Evolutionary conservation across 2,888 invertebrate species (phyloP).

Genomic region (Blomia tropicalis): DNA sequence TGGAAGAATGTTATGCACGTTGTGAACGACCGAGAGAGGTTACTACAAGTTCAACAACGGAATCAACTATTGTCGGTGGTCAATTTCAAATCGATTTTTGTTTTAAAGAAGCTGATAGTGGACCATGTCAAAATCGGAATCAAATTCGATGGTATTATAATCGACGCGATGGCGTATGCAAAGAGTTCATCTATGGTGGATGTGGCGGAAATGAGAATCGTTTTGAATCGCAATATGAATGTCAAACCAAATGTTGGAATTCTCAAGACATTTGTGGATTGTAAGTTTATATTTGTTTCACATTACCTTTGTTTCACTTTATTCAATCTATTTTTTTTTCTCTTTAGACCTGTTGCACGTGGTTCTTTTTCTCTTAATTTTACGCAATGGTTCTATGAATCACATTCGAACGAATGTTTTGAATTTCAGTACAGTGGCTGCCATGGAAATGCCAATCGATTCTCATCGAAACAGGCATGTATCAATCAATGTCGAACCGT

Average conservation of each 20-base stretch:
- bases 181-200: conserved; percentile 64
- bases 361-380: conserved; percentile 47
- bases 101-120: conserved; percentile 48
- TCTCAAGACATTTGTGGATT: conserved; percentile 49
- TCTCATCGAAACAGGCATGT: conserved; percentile 54
- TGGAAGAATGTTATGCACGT: conserved; percentile 46
- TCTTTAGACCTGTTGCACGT: conserved; percentile 40
- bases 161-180: conserved; percentile 52
- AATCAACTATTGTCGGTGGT: neutral
- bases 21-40: neutral
- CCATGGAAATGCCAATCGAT: conserved; percentile 65
- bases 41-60: neutral
- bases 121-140: conserved; percentile 45
- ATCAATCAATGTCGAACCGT: conserved; percentile 45
- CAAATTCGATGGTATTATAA: conserved; percentile 55
- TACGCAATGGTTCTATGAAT: conserved; percentile 51
- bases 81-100: conserved; percentile 38
- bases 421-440: conserved; percentile 66
- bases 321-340: neutral
- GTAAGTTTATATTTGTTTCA: conserved; percentile 8
- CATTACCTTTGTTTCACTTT: too few relatives aligned
- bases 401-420: conserved; percentile 45
- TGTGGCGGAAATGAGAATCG: conserved; percentile 74
- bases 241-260: conserved; percentile 28
- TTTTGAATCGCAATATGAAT: conserved; percentile 53